Conservation (phyloP, 2,113 vertebrate species). For the Scalopus aquaticus region DNA sequence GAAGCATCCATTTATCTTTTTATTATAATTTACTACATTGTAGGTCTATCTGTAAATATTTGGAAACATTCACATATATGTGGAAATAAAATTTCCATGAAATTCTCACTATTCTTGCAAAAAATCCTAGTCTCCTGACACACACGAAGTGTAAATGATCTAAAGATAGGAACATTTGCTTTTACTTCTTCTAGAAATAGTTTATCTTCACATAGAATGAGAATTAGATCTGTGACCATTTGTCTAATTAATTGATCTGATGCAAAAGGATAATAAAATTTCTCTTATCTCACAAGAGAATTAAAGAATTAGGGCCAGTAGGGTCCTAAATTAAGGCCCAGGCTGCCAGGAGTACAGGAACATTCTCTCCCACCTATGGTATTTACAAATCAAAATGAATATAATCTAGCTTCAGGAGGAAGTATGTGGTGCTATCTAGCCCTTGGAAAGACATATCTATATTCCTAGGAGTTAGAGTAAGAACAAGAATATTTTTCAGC, state of each 20-base stretch:
- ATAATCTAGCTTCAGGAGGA: not conserved
- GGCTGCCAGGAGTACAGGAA: not conserved
- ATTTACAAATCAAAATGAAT: not conserved
- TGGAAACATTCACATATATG: not conserved
- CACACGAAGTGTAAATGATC: not conserved
- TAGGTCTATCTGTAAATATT: not conserved
- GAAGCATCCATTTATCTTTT: not conserved
- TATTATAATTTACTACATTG: not conserved
- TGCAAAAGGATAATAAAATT: not conserved
- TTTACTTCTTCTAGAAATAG: slow-evolving; percentile 17
- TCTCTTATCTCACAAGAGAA: not conserved
- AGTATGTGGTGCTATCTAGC: not conserved
- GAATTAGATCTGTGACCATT: not conserved
- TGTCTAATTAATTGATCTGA: not conserved
- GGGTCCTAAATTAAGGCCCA: not conserved
- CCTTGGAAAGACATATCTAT: not conserved
- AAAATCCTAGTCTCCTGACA: not conserved
- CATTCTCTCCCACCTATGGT: not conserved
- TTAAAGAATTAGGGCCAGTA: not conserved
- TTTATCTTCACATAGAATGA: not conserved
- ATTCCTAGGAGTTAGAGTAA: not conserved
- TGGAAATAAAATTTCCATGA: not conserved
- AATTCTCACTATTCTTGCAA: not conserved
- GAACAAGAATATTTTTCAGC: not conserved
- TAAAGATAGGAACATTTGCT: not conserved